Conservation (phyloP, 2,797 vertebrate species). For the Tapirus indicus region DNA sequence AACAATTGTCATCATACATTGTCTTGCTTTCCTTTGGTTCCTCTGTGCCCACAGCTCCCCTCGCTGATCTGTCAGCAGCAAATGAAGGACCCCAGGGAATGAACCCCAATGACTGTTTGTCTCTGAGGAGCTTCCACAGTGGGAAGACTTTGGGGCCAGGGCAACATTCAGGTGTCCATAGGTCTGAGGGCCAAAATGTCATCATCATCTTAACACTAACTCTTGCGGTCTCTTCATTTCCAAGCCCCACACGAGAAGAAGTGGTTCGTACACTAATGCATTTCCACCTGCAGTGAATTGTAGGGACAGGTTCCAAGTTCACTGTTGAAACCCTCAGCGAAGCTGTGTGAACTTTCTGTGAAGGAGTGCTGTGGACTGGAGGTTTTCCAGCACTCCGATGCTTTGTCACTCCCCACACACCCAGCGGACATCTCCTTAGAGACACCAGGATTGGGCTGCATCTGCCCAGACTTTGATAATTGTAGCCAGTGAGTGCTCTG, state of each 20-base stretch:
- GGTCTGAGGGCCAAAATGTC: background rate
- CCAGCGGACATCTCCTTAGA: slow-evolving; percentile 86
- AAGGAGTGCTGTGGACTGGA: slow-evolving; percentile 42
- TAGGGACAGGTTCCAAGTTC: background rate
- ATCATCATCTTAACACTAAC: background rate
- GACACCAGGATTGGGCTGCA: slow-evolving; percentile 86
- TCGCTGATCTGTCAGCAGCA: background rate
- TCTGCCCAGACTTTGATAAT: slow-evolving; percentile 91
- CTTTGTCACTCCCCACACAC: slow-evolving; percentile 81
- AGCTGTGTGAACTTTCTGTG: background rate
- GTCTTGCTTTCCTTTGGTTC: background rate
- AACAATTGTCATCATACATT: too few relatives aligned
- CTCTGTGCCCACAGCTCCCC: background rate
- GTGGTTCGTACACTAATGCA: background rate
- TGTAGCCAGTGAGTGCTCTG: slow-evolving; percentile 88
- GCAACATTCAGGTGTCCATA: background rate
- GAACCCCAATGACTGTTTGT: background rate
- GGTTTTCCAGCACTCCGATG: slow-evolving; percentile 81
- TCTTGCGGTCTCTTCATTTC: background rate
- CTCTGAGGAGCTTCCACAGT: background rate
- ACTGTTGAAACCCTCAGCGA: background rate
- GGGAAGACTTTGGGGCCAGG: background rate
- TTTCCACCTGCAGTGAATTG: background rate
- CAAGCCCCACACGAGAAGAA: background rate
- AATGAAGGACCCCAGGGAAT: background rate